phyloP scores from a whole-genome alignment of 2,888 invertebrate genomes.

The Melinaea menophilus region DNA sequence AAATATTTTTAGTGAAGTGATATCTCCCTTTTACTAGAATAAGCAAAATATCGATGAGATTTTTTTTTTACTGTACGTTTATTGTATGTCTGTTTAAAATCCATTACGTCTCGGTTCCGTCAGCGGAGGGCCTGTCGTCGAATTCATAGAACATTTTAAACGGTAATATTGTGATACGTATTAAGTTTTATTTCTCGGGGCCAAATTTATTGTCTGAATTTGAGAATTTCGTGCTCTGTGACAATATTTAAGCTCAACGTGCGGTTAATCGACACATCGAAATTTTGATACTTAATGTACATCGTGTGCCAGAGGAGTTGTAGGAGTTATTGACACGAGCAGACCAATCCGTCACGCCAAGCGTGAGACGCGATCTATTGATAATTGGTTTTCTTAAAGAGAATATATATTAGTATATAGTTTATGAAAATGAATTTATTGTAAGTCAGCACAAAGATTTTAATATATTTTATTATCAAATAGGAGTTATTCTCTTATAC shows the following conservation, averaged over 20 bases:
- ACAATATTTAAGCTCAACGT: slow-evolving; percentile 54
- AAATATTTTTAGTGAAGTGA: slow-evolving; percentile 20
- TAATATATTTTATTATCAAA: slow-evolving; percentile 78
- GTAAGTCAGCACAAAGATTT: slow-evolving; percentile 78
- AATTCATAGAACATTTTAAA: slow-evolving; percentile 13
- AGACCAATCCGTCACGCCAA: slow-evolving; percentile 73
- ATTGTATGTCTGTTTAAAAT: slow-evolving; percentile 11
- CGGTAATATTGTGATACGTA: slow-evolving; percentile 18
- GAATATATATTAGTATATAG: slow-evolving; percentile 64
- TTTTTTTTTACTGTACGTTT: slow-evolving; percentile 20
- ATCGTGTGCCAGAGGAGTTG: slow-evolving; percentile 44
- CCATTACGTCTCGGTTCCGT: not conserved
- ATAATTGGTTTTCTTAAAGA: slow-evolving; percentile 62
- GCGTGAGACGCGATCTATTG: slow-evolving; percentile 62
- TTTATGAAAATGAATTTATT: slow-evolving; percentile 75
- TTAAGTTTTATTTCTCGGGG: slow-evolving; percentile 29
- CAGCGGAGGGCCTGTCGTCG: not conserved
- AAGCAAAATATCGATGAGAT: slow-evolving; percentile 26
- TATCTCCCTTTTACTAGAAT: slow-evolving; percentile 29
- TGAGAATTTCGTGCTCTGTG: slow-evolving; percentile 46
- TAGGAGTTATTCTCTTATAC: slow-evolving; percentile 74
- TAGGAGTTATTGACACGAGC: slow-evolving; percentile 40
- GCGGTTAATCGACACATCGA: slow-evolving; percentile 56
- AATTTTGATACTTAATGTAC: slow-evolving; percentile 51
- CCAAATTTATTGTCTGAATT: slow-evolving; percentile 30